phyloP scores from a whole-genome alignment of 2,888 invertebrate genomes.

The Drosophila paranaensis region DNA sequence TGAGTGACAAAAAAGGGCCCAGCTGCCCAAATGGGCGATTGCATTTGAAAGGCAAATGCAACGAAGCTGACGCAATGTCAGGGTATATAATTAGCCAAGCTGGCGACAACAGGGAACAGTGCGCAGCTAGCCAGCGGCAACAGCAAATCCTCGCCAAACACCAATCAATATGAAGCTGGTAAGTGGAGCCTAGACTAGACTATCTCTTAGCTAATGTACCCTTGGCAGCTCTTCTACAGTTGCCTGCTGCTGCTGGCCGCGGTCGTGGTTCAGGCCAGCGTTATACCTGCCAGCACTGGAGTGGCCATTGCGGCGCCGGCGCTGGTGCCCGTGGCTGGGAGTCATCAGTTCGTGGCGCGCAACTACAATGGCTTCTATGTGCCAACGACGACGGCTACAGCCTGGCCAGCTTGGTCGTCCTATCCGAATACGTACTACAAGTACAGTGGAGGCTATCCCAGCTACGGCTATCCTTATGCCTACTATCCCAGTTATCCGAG shows the following conservation, averaged over 20 bases:
- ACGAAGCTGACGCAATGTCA: neutral
- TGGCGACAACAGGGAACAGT: conserved; percentile 37
- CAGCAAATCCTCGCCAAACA: conserved; percentile 16
- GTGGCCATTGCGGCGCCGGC: conserved; percentile 46
- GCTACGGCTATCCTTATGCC: conserved; percentile 54
- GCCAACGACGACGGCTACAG: conserved; percentile 44
- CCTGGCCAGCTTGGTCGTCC: conserved; percentile 41
- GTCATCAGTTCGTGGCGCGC: conserved; percentile 81
- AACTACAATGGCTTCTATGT: conserved; percentile 78
- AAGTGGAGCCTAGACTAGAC: conserved; percentile 15
- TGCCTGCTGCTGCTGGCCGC: conserved; percentile 36
- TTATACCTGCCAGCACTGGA: conserved; percentile 52
- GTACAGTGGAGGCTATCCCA: conserved; percentile 54
- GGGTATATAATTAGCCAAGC: conserved; percentile 51
- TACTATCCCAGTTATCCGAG: conserved; percentile 54
- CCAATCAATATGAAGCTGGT: conserved; percentile 56
- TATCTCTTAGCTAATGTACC: neutral
- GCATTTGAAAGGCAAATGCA: conserved; percentile 62
- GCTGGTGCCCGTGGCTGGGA: conserved; percentile 73
- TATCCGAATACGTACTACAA: conserved; percentile 61
- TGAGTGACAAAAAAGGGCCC: conserved; percentile 24
- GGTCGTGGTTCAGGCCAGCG: conserved; percentile 50
- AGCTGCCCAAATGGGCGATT: conserved; percentile 24
- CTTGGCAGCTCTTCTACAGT: conserved; percentile 19
- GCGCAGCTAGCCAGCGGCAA: conserved; percentile 24